Evolutionary conservation across 2,797 vertebrate genomes (phyloP).

Genomic region (Scolopax bukidnonensis): DNA sequence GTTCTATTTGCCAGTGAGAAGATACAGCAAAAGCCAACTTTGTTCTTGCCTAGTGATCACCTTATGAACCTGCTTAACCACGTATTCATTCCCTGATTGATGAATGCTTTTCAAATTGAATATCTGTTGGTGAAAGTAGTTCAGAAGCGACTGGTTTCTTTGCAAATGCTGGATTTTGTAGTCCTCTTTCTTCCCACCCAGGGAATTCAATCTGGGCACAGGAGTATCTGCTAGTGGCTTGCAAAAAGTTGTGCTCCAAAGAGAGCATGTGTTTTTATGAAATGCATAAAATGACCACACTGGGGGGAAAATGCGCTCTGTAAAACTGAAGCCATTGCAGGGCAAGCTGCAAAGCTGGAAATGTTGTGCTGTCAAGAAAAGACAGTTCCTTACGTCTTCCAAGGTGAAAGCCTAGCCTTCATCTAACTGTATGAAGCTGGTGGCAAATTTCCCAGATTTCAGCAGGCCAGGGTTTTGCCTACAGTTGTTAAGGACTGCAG

Average conservation of each 20-base stretch:
- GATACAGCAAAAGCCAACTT: constrained; percentile 1
- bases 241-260: constrained; percentile 3
- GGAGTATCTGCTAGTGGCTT: neutral
- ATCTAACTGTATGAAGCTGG: neutral
- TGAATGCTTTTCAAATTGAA: neutral
- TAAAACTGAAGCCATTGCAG: constrained; percentile 1
- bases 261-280: constrained; percentile 2
- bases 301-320: neutral
- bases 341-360: neutral
- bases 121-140: constrained; percentile 6
- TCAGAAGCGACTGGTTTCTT: constrained; percentile 31
- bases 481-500: neutral
- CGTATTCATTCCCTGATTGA: neutral
- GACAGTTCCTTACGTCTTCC: constrained; percentile 4
- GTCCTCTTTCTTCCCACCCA: neutral
- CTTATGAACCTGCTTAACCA: neutral
- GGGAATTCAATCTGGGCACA: neutral
- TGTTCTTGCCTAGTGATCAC: neutral
- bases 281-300: neutral
- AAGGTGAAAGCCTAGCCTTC: constrained; percentile 46
- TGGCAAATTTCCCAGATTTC: constrained; percentile 54
- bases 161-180: constrained; percentile 22
- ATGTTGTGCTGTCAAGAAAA: constrained; percentile 23
- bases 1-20: neutral
- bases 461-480: neutral